Conservation (phyloP, 2,113 vertebrate species). For the Syngnathus typhle region DNA sequence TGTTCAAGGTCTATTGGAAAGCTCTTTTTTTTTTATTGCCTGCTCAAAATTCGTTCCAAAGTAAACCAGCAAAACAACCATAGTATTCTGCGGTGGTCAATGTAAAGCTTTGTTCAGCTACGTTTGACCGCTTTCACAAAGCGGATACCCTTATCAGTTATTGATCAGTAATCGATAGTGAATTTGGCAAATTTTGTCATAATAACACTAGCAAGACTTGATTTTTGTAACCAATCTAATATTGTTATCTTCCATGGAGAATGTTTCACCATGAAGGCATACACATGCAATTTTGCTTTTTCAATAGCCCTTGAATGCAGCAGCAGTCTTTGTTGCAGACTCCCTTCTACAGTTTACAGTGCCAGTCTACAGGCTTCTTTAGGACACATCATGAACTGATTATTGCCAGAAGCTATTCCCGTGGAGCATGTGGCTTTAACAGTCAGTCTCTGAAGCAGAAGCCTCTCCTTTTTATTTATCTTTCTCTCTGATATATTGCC, state of each 20-base stretch:
- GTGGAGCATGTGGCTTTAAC: slow-evolving; percentile 63
- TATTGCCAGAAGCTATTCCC: slow-evolving; percentile 51
- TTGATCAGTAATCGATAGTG: slow-evolving; percentile 7
- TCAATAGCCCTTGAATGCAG: slow-evolving; percentile 63
- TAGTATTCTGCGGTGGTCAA: slow-evolving; percentile 45
- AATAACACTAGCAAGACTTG: slow-evolving; percentile 42
- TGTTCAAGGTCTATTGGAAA: slow-evolving; percentile 60
- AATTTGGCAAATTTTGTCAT: slow-evolving; percentile 17
- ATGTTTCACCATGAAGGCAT: slow-evolving; percentile 2
- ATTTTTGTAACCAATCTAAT: slow-evolving; percentile 11
- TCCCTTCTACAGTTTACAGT: slow-evolving; percentile 92
- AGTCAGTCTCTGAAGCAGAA: slow-evolving; percentile 58
- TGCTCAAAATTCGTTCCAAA: slow-evolving; percentile 18
- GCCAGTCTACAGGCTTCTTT: slow-evolving; percentile 96
- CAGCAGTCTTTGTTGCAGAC: slow-evolving; percentile 78
- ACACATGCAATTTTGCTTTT: slow-evolving; percentile 9
- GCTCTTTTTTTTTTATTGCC: slow-evolving; percentile 27
- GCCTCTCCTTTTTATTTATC: slow-evolving; percentile 52
- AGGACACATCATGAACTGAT: slow-evolving; percentile 92
- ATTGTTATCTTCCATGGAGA: slow-evolving; percentile 12
- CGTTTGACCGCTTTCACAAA: neutral
- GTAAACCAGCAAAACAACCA: slow-evolving; percentile 33
- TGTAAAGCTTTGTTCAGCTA: slow-evolving; percentile 10
- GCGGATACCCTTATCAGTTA: neutral
- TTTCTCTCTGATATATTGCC: slow-evolving; percentile 65